Evolutionary conservation across 2,888 invertebrate species (phyloP), one percentile per base, ranked within the genome.

Genomic region (Tiliacea aurago): DNA sequence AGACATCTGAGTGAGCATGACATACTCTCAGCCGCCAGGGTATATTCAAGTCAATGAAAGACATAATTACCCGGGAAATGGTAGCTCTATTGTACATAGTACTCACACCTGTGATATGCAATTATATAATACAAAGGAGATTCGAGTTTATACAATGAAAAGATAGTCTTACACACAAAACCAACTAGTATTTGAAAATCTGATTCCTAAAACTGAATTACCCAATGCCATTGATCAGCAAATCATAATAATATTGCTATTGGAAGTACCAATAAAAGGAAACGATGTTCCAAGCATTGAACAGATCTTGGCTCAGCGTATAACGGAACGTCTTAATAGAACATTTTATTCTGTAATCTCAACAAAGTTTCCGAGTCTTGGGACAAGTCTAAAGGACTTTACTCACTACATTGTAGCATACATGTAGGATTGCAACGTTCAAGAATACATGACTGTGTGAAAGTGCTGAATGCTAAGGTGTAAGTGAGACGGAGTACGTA

Each of bases 281-380:
- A 67, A 82, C 64, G 61, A 63, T 71, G 28, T 58, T 53, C 41
- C 23, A 37, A 61, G 37, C 47, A 18, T 51, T 65, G 65, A 72
- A 68, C 65, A 73, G 58, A 45, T 73, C 59, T 23, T 69, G 23
- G 18, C 61, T 73, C 73, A 66, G 64, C 83, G 23, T 20, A 56
- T 65, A 78, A 55, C 59, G 47, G 43, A 51, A 43, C 41, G 18
- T 62, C 37, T 62, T 83, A 72, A 83, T 72, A 83, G 43, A 58
- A 71, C 45, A 80, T 83, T 84, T 72, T 70, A 63, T 85, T 76
- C 43, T 75, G 70, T 84, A 84, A 84, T 78, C 64, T 73, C 61
- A 41, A 75, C 75, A 77, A 69, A 55, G 49, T 73, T 66, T 51
- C 33, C 28, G 49, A 80, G 70, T 69, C 68, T 67, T 20, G 51